These are phyloP conservation scores for Acleris cristana DNA, from an alignment of 2,888 invertebrate genomes.

Conservation along the genomic window DNA sequence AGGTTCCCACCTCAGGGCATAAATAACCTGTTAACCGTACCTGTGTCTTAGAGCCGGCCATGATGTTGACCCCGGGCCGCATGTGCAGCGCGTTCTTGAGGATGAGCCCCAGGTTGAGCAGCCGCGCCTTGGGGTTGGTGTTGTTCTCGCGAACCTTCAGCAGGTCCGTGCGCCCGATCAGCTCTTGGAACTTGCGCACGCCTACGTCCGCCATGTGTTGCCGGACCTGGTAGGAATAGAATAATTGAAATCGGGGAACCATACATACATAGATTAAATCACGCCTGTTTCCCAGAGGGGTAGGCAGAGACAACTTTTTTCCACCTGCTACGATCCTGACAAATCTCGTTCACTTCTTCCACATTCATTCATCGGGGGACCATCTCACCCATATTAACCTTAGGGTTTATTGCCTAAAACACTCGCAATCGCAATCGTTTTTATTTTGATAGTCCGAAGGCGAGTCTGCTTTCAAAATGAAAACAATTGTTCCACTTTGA, in stretches of 20 bases:
- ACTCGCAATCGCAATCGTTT: no score
- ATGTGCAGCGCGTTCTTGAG: constrained; percentile 95
- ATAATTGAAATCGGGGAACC: constrained; percentile 1
- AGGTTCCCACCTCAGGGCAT: no score
- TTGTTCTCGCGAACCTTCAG: constrained; percentile 89
- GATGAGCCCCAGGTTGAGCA: constrained; percentile 93
- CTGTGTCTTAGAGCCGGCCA: constrained; percentile 93
- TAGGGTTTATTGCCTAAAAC: no score
- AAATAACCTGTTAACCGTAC: constrained; percentile 44
- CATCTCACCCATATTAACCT: background rate
- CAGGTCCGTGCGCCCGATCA: constrained; percentile 96
- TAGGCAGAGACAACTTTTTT: no score
- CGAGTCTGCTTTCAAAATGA: no score
- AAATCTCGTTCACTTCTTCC: no score
- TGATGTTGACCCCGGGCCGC: constrained; percentile 94
- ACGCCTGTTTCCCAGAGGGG: no score
- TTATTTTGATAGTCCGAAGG: no score
- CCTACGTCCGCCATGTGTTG: constrained; percentile 96
- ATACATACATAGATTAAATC: no score
- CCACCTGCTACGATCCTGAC: no score
- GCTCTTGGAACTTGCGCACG: constrained; percentile 93
- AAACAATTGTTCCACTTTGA: no score
- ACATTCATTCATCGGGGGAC: no score
- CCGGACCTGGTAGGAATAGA: constrained; percentile 85
- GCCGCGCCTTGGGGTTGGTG: constrained; percentile 90